Evolutionary conservation across 2,113 vertebrate genomes (phyloP).

Genomic region (Notiomystis cincta): DNA sequence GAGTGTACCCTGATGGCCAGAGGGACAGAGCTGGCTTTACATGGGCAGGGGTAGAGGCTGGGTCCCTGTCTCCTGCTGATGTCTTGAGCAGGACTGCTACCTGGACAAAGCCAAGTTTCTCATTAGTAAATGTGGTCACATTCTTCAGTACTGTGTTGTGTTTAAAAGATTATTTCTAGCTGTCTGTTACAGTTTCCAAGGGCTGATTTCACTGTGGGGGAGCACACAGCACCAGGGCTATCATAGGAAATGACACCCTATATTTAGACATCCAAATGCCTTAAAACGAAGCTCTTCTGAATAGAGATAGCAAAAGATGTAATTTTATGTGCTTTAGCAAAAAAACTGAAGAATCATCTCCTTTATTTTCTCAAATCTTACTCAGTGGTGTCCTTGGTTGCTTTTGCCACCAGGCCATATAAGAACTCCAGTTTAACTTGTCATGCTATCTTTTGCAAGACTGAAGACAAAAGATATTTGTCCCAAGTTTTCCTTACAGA

Average conservation of each 20-base stretch:
- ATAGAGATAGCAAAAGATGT: background rate
- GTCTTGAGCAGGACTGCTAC: background rate
- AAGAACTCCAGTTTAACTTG: background rate
- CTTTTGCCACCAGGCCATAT: background rate
- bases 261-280: background rate
- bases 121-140: no score
- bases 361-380: background rate
- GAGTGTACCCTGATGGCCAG: accelerated
- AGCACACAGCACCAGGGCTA: background rate
- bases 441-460: background rate
- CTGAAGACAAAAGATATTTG: background rate
- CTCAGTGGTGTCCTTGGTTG: accelerated
- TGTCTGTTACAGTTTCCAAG: background rate
- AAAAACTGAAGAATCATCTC: background rate
- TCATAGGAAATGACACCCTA: background rate
- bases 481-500: background rate
- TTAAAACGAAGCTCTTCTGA: background rate
- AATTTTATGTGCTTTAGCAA: background rate
- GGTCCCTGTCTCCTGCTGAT: background rate
- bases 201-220: background rate
- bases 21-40: background rate
- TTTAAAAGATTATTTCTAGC: background rate
- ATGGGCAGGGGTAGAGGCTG: background rate
- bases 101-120: background rate
- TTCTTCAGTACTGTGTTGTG: background rate